These are phyloP conservation scores for Syrista parreyssii DNA, from an alignment of 2,888 invertebrate genomes.

Conservation along the genomic window DNA sequence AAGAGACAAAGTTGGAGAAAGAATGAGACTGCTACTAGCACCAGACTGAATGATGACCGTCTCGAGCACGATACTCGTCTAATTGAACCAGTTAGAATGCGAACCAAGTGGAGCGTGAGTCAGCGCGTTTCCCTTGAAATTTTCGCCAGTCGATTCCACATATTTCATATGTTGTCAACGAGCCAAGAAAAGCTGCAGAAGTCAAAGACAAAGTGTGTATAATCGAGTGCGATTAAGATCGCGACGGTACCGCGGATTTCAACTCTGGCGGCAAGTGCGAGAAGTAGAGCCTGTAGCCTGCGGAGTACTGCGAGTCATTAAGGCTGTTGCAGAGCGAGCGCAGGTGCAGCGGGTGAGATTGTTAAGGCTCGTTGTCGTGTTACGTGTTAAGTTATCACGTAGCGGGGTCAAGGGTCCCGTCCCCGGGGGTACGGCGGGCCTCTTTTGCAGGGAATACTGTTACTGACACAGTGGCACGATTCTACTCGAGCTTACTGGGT, in stretches of 20 bases:
- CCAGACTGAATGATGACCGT: not conserved
- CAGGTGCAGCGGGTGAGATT: not conserved
- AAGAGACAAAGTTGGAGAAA: not conserved
- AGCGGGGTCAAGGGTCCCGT: conserved; percentile 36
- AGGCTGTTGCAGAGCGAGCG: not conserved
- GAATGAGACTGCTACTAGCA: not conserved
- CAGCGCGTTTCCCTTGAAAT: not conserved
- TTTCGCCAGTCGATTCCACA: not conserved
- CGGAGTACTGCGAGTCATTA: not conserved
- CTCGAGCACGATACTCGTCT: not conserved
- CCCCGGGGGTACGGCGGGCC: conserved; percentile 31
- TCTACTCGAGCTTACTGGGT: conserved; percentile 15
- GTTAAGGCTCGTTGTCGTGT: conserved; percentile 10
- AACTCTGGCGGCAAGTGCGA: not conserved
- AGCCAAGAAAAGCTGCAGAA: not conserved
- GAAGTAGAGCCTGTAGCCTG: not conserved
- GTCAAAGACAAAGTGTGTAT: not conserved
- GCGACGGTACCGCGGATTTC: not conserved
- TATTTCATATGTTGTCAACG: not conserved
- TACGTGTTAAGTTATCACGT: conserved; percentile 30
- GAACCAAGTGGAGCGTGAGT: not conserved
- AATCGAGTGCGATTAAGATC: too few relatives aligned
- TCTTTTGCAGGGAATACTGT: conserved; percentile 56
- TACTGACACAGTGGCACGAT: conserved; percentile 63
- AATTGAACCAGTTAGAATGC: not conserved